Evolutionary conservation across 2,797 vertebrate genomes (phyloP).

Genomic region (Artibeus jamaicensis): DNA sequence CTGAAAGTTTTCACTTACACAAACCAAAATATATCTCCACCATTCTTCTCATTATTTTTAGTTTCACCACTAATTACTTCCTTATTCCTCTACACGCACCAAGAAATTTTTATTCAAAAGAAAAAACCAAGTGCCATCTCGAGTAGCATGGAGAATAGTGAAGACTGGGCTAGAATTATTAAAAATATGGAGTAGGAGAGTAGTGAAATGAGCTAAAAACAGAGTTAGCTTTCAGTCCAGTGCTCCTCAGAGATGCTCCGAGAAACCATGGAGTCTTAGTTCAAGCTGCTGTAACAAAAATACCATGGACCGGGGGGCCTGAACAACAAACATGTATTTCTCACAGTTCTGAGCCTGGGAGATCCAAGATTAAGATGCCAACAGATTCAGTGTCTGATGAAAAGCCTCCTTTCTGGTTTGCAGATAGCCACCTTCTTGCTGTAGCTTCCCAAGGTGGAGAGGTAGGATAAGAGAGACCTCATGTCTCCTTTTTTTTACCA

Average conservation of each 20-base stretch:
- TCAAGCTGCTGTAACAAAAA: neutral
- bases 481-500: neutral
- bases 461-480: neutral
- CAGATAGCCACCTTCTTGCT: neutral
- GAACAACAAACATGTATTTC: neutral
- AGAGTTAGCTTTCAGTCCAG: neutral
- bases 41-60: too few species aligned
- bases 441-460: neutral
- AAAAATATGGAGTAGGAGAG: neutral
- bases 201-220: neutral
- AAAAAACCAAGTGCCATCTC: neutral
- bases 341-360: neutral
- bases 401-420: neutral
- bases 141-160: neutral
- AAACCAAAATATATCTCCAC: too few species aligned
- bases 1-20: too few species aligned
- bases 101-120: too few species aligned
- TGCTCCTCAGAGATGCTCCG: neutral
- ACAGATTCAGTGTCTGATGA: neutral
- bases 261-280: neutral
- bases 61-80: too few species aligned
- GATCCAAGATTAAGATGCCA: neutral
- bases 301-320: neutral
- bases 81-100: too few species aligned
- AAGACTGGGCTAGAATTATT: neutral